Percentiles rank a stretch among this genome's conserved stretches.
These are phyloP conservation scores for Hanleya hanleyi DNA, from an alignment of 2,888 invertebrate species.

Conservation along the genomic window DNA sequence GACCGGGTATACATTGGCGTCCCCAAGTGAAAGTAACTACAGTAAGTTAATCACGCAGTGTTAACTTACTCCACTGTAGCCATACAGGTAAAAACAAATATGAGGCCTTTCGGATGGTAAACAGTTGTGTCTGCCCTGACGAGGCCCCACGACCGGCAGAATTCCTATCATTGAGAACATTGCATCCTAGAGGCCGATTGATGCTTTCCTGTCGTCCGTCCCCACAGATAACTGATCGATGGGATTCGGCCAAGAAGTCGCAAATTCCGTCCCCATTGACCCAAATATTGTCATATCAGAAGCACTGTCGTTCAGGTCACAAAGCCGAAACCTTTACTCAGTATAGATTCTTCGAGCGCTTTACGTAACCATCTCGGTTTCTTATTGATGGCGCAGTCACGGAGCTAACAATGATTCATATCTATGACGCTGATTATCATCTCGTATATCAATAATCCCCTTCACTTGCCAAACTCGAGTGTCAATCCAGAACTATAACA, in stretches of 20 bases:
- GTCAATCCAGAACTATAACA: neutral
- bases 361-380: neutral
- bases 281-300: conserved; percentile 5
- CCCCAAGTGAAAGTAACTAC: neutral
- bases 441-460: neutral
- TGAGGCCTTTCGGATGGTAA: neutral
- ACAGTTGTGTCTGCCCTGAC: neutral
- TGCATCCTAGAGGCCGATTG: neutral
- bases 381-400: neutral
- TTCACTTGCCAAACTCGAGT: neutral
- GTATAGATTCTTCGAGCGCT: neutral
- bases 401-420: neutral
- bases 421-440: neutral
- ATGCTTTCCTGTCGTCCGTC: neutral
- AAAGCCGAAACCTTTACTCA: neutral
- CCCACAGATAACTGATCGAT: neutral
- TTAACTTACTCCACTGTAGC: neutral
- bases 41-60: neutral
- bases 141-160: neutral
- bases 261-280: neutral
- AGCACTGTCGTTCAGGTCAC: neutral
- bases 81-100: neutral
- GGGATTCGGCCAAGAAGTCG: neutral
- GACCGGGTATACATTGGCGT: neutral
- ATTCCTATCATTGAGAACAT: neutral